Percentiles rank a stretch among this genome's conserved stretches.
phyloP scores from a whole-genome alignment of 2,113 vertebrate genomes.

The Galeopterus variegatus region DNA sequence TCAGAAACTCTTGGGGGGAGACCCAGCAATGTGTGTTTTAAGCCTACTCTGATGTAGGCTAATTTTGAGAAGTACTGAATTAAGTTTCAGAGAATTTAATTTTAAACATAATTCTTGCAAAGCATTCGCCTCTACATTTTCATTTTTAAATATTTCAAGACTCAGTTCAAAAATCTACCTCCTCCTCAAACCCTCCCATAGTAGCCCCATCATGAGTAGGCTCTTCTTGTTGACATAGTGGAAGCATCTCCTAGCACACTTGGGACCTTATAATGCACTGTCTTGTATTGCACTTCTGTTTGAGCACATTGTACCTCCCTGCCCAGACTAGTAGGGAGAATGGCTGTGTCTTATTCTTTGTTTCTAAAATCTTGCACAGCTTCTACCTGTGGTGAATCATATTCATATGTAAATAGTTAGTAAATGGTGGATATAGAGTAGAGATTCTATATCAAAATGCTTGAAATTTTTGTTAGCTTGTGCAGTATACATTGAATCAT shows the following conservation, averaged over 20 bases:
- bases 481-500: neutral
- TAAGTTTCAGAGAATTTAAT: neutral
- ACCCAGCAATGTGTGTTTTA: neutral
- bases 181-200: neutral
- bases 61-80: neutral
- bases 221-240: neutral
- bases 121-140: neutral
- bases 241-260: neutral
- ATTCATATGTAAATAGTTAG: neutral
- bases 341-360: neutral
- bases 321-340: neutral
- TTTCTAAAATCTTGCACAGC: neutral
- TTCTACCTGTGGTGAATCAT: neutral
- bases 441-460: neutral
- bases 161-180: neutral
- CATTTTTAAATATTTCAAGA: conserved; percentile 34
- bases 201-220: neutral
- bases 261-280: neutral
- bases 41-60: neutral
- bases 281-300: neutral
- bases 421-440: neutral
- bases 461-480: neutral
- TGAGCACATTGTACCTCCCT: neutral
- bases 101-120: conserved; percentile 43
- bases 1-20: neutral